Evolutionary conservation across 2,888 invertebrate species (phyloP), one percentile per base, ranked within the genome.

Genomic region (Tenthredo distinguenda): DNA sequence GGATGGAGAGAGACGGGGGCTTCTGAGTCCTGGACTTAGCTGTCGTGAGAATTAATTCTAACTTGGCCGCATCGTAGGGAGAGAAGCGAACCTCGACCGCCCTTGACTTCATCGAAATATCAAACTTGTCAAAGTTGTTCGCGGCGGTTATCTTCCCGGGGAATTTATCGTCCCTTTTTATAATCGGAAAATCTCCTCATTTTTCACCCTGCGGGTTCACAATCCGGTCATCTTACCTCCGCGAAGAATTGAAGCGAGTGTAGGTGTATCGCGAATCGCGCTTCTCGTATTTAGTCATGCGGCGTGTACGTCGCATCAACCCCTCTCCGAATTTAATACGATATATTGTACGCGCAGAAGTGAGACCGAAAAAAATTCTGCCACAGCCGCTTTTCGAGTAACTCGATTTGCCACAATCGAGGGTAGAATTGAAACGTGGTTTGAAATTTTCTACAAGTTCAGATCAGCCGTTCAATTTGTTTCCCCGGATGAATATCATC

Each of bases 111-210:
- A 18, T 68, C 34, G 18, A 34, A 68, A 68, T 68, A 68, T 34
- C 68, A 68, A 68, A 68, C 68, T 68, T 68, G 68, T 68, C 68
- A 68, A 68, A 68, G 68, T 68, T 68, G 26, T 26, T 26, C 18
- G 12, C 18, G 34, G 26, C 2, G 21, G 12, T 62, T 68, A 34
- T 68, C 34, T 34, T 18, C 34, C 18, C 18, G 18, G 34, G 12
- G 34, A 68, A 68, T 68, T 68, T 68, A 68, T 68, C 68, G 10
- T 31, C 68, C 4, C 68, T 12, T 68, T 34, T 68, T 34, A 10
- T 15, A 68, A 31, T 68, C 7, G 4, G 18, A 12, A 62, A 10
- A 12, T 26, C 62, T 6, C 15, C 34, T 68, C 68, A 68, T 34
- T 68, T 34, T 34, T 68, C 5, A 68, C 0, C 15, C 15, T 12